Conservation (phyloP, 2,113 vertebrate species). For the Laticauda laticaudata region DNA sequence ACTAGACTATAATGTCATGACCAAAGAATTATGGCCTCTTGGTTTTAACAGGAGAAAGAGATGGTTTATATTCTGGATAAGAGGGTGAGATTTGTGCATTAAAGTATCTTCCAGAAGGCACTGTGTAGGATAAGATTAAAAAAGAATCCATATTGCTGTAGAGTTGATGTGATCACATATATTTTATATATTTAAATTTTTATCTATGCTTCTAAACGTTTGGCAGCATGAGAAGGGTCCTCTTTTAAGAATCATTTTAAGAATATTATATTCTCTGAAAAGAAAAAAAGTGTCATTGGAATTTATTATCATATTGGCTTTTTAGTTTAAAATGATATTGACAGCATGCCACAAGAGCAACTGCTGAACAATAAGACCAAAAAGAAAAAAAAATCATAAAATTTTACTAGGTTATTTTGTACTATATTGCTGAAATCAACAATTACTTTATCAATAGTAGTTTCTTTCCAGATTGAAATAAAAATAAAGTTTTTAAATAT, state of each 20-base stretch:
- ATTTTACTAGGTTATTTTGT: conserved; percentile 74
- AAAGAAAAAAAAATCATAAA: conserved; percentile 60
- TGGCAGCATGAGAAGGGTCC: conserved; percentile 67
- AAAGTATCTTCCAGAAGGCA: conserved; percentile 72
- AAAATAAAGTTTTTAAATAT: conserved; percentile 75
- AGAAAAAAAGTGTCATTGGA: conserved; percentile 64
- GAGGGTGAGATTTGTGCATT: conserved; percentile 64
- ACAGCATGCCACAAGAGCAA: conserved; percentile 59
- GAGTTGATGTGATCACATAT: conserved; percentile 70
- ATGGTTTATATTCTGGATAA: conserved; percentile 64
- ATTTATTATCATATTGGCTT: conserved; percentile 69
- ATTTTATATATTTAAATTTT: conserved; percentile 81
- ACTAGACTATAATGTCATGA: conserved; percentile 67
- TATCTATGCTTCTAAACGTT: conserved; percentile 71
- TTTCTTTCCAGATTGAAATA: conserved; percentile 74
- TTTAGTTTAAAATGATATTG: conserved; percentile 67
- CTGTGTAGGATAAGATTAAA: conserved; percentile 54
- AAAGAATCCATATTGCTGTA: conserved; percentile 62
- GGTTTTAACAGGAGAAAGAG: conserved; percentile 65
- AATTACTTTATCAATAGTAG: conserved; percentile 70
- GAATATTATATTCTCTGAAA: conserved; percentile 70
- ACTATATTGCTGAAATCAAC: conserved; percentile 76
- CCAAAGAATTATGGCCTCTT: conserved; percentile 76
- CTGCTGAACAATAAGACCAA: conserved; percentile 75
- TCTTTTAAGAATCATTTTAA: conserved; percentile 71